These are phyloP conservation scores for Carposina sasakii DNA, from an alignment of 1,140 invertebrate genomes.

Conservation along the genomic window DNA sequence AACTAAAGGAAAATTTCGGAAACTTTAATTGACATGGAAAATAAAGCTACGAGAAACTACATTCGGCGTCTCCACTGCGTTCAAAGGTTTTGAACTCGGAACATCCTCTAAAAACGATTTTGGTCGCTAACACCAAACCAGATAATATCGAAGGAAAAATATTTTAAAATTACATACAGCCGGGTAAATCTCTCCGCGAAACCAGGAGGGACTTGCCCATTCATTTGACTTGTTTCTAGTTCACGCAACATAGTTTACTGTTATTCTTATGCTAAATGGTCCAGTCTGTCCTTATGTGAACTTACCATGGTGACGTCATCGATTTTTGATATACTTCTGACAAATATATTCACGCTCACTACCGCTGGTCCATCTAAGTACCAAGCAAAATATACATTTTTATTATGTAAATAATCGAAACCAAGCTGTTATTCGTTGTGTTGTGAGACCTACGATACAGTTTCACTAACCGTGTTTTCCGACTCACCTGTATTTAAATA, in stretches of 20 bases:
- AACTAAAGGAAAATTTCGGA: conserved; percentile 27
- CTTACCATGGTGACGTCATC: conserved; percentile 99
- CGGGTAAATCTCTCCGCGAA: conserved; percentile 59
- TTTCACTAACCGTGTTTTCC: no score
- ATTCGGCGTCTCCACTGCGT: conserved; percentile 13
- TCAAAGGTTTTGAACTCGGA: conserved; percentile 9
- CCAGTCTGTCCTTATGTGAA: conserved; percentile 66
- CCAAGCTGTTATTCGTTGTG: conserved; percentile 59
- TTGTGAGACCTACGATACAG: no score
- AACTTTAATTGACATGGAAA: conserved; percentile 14
- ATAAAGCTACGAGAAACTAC: conserved; percentile 7
- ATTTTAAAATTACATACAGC: conserved; percentile 46
- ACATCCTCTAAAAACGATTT: conserved; percentile 71
- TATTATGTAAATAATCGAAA: conserved; percentile 38
- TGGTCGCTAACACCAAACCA: conserved; percentile 66
- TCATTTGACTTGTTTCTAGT: conserved; percentile 72
- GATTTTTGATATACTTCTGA: conserved; percentile 98
- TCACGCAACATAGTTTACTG: no score
- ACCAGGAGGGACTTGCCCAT: conserved; percentile 60
- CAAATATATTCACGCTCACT: conserved; percentile 96
- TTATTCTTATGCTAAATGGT: conserved; percentile 49
- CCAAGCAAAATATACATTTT: conserved; percentile 67
- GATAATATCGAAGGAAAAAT: conserved; percentile 31
- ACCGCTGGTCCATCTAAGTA: conserved; percentile 89
- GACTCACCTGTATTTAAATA: no score